phyloP scores from a whole-genome alignment of 30 jellyfish, hydroid and myxozoan species.

The Morbakka virulenta region DNA sequence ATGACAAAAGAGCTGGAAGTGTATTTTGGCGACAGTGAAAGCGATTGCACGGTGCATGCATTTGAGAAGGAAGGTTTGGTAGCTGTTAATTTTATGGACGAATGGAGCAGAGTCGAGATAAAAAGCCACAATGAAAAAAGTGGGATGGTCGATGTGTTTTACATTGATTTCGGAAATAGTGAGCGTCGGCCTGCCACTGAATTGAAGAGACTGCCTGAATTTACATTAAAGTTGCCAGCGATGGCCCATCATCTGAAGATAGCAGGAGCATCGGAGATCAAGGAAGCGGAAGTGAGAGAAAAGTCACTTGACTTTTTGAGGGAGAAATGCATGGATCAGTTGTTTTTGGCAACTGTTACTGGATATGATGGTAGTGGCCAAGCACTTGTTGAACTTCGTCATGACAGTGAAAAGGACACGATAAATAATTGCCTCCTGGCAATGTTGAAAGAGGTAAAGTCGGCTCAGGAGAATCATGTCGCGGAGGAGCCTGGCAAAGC shows the following conservation, averaged over 20 bases:
- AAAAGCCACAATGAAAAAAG: not conserved
- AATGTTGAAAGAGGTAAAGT: not conserved
- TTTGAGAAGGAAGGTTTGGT: constrained; percentile 9
- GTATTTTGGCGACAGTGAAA: not conserved
- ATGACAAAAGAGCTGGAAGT: not conserved
- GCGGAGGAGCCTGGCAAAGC: too few relatives aligned
- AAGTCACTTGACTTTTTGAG: not conserved
- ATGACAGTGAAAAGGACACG: not conserved
- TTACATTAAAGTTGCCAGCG: constrained; percentile 41
- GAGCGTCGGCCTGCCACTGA: constrained; percentile 10
- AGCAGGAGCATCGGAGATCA: not conserved
- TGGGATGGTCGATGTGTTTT: constrained; percentile 21
- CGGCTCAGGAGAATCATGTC: too few relatives aligned
- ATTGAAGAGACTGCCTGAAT: constrained; percentile 22
- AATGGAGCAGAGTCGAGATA: constrained; percentile 41
- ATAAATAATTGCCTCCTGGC: not conserved
- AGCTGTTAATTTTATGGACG: constrained; percentile 27
- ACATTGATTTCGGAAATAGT: constrained; percentile 50
- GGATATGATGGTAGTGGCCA: too few relatives aligned
- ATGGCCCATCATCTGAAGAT: not conserved
- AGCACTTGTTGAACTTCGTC: too few relatives aligned
- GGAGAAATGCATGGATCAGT: not conserved
- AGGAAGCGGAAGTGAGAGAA: not conserved
- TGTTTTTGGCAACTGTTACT: too few relatives aligned
- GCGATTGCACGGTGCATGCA: not conserved